phyloP scores from a whole-genome alignment of 2,113 vertebrate genomes.

The Malurus elegans region DNA sequence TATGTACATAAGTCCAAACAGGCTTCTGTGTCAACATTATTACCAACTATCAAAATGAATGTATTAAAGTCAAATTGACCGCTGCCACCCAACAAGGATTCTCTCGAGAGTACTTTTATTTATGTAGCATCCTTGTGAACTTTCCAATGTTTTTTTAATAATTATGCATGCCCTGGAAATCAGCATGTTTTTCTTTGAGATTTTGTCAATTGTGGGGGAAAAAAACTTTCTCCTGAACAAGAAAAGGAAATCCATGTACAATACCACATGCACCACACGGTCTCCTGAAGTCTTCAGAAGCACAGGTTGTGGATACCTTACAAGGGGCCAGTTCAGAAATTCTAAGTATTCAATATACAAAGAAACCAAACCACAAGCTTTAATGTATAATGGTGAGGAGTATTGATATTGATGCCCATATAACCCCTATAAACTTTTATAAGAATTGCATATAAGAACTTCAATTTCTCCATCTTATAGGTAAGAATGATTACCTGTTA shows the following conservation, averaged over 20 bases:
- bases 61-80: background rate
- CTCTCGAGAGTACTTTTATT: background rate
- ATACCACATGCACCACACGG: background rate
- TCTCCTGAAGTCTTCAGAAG: background rate
- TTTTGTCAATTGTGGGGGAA: background rate
- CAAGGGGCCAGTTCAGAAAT: background rate
- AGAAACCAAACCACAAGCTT: background rate
- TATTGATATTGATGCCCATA: background rate
- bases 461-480: background rate
- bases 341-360: background rate
- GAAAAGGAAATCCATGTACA: background rate
- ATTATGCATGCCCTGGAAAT: background rate
- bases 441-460: background rate
- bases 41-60: background rate
- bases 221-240: background rate
- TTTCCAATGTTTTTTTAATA: background rate
- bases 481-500: background rate
- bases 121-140: background rate
- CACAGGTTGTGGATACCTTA: background rate
- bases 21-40: background rate
- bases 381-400: background rate
- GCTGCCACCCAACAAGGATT: background rate
- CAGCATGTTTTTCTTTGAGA: background rate
- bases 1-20: background rate
- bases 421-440: background rate